phyloP scores from a whole-genome alignment of 2,113 vertebrate genomes.

The Perca fluviatilis region DNA sequence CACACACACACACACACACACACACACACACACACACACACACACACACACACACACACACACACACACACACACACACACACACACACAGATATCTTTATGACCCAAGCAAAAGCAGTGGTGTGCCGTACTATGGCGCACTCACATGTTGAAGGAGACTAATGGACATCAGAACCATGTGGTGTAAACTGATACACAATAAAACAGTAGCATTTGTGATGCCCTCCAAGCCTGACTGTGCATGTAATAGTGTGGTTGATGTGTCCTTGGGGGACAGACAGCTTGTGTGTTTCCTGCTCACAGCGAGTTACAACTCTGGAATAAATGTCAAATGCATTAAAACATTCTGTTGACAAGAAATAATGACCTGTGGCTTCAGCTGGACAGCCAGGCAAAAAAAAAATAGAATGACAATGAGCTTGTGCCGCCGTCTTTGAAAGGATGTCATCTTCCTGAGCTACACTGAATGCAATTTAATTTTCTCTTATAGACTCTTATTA shows the following conservation, averaged over 20 bases:
- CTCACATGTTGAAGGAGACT: background rate
- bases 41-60: too few species aligned
- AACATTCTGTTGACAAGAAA: slow-evolving; percentile 51
- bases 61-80: too few species aligned
- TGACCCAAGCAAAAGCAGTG: background rate
- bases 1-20: too few species aligned
- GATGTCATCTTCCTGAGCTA: slow-evolving; percentile 22
- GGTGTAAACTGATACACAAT: slow-evolving; percentile 16
- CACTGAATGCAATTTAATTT: slow-evolving; percentile 29
- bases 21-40: too few species aligned
- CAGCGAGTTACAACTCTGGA: slow-evolving; percentile 39
- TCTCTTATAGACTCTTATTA: slow-evolving; percentile 21
- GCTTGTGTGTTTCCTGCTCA: slow-evolving; percentile 20
- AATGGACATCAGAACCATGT: slow-evolving; percentile 6
- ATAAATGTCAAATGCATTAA: slow-evolving; percentile 41
- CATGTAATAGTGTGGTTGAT: slow-evolving; percentile 51
- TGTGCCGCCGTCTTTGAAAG: background rate
- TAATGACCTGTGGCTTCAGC: slow-evolving; percentile 44
- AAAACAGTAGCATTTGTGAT: slow-evolving; percentile 24
- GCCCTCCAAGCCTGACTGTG: slow-evolving; percentile 45
- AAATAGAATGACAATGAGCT: slow-evolving; percentile 26
- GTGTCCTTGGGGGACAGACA: slow-evolving; percentile 30
- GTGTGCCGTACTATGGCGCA: background rate
- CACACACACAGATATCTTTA: background rate
- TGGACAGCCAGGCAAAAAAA: slow-evolving; percentile 29